These are phyloP conservation scores for Prionailurus viverrinus DNA, from an alignment of 2,113 vertebrate species.

Conservation along the genomic window DNA sequence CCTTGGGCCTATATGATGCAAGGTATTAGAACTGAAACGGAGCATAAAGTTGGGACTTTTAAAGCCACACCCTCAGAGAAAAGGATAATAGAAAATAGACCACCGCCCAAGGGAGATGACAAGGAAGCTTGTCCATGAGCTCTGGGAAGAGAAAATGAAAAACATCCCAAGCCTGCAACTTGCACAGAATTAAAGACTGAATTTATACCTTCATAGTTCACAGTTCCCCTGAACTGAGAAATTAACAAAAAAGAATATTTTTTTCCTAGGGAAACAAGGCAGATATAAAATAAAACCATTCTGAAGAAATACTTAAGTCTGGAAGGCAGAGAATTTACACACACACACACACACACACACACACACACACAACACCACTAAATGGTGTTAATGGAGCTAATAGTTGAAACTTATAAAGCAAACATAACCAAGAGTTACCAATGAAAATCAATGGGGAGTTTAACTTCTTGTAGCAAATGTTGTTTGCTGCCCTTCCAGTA, in stretches of 20 bases:
- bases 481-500: background rate
- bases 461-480: conserved; percentile 27
- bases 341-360: background rate
- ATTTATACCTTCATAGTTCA: conserved; percentile 5
- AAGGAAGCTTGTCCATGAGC: background rate
- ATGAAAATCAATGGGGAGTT: background rate
- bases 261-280: background rate
- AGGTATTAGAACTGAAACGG: conserved; percentile 7
- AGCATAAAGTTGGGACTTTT: background rate
- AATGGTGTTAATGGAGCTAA: background rate
- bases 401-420: conserved; percentile 51
- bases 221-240: conserved; percentile 35
- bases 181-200: conserved; percentile 9
- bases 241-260: background rate
- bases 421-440: background rate
- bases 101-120: background rate
- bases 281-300: conserved; percentile 31
- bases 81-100: conserved; percentile 55
- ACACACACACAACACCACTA: background rate
- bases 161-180: background rate
- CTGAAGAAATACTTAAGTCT: background rate
- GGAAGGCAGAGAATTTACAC: background rate
- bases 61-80: conserved; percentile 9
- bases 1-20: background rate
- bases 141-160: conserved; percentile 9